phyloP scores from a whole-genome alignment of 2,888 invertebrate species.

The Scelioninae gen. 1 region DNA sequence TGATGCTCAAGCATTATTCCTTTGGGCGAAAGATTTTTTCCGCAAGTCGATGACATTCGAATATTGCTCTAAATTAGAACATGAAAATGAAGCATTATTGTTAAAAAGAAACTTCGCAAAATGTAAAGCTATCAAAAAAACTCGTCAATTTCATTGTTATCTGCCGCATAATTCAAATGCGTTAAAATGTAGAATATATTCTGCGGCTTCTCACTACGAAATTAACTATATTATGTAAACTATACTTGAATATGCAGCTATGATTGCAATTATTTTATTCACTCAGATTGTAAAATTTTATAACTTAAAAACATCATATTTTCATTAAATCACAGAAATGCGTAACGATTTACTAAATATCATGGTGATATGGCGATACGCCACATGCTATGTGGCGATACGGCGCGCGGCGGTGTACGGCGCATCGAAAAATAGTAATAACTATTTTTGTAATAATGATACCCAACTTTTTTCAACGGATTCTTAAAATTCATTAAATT shows the following conservation, averaged over 20 bases:
- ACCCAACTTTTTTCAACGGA: neutral
- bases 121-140: slow-evolving; percentile 12
- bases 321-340: neutral
- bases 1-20: neutral
- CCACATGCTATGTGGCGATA: neutral
- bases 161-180: slow-evolving; percentile 1
- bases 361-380: no score
- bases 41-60: neutral
- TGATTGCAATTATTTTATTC: neutral
- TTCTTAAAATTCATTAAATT: neutral
- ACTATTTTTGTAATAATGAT: neutral
- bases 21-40: slow-evolving; percentile 23
- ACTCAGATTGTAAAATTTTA: neutral
- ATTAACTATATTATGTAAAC: neutral
- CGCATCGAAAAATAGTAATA: neutral
- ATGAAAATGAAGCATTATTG: neutral
- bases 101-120: neutral
- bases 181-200: slow-evolving; percentile 1
- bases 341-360: neutral
- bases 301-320: neutral
- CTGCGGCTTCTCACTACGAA: slow-evolving; percentile 1
- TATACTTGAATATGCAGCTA: neutral
- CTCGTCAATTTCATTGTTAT: slow-evolving; percentile 6
- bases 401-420: neutral
- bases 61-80: slow-evolving; percentile 18